Evolutionary conservation across 2,113 vertebrate genomes (phyloP), one percentile per base, ranked within the genome.

Genomic region (Benitochromis conjunctus): DNA sequence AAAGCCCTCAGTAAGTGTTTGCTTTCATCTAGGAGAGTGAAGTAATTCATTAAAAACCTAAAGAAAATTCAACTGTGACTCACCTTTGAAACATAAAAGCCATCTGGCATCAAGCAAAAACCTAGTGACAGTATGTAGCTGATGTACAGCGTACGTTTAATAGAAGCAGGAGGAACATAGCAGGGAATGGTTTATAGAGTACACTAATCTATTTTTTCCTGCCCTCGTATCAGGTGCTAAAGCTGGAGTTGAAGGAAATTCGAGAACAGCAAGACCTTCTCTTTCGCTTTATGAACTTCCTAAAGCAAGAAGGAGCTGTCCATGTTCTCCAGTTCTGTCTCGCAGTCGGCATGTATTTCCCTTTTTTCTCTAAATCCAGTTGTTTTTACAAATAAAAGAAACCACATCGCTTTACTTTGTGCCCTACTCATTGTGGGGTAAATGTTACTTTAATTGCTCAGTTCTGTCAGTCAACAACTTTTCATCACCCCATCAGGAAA

Each of bases 221-320:
- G 3, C n/a, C 43, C 18, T 48, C 19, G 38, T 31, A 62, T 21
- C 74, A 99, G 98, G 98, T 98, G 9, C 95, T 99, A 86, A 98
- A 99, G 86, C 95, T 99, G 92, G 98, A 99, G 91, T 85, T 99
- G 83, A 99, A 97, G 92, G 98, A 99, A 95, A 99, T 99, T 92
- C 95, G 98, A 88, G 97, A 97, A 88, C 97, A 99, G 66, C 98
- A 99, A 91, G 98, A 99, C 87, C 97, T 99, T 91, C 97, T 99
- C 48, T 99, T 99, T 93, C 97, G 98, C n/a, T 99, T 99, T 89
- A 99, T 99, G 98, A 99, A 99, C 93, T 99, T 99, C 92, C 93
- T 99, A 87, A 99, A 99, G 90, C 97, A 99, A 93, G 98, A 99
- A 93, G 98, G 98, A 55, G 98, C 98, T 1, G 98, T 99, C 38